phyloP scores from a whole-genome alignment of 2,888 invertebrate species.

The Gryllus longicercus region DNA sequence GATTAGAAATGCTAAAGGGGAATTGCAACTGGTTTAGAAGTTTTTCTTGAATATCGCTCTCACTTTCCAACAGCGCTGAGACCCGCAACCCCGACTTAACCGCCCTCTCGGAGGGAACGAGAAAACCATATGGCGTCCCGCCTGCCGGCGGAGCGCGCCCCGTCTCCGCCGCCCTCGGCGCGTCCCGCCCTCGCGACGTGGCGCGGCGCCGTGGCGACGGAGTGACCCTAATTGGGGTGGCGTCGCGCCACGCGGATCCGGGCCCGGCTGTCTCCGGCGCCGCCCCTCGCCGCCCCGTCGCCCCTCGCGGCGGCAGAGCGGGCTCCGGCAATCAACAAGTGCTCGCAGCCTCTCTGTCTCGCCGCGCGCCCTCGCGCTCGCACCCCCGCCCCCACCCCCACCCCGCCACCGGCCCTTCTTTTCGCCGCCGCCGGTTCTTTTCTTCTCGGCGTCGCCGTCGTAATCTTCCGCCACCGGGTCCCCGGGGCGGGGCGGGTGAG shows the following conservation, averaged over 20 bases:
- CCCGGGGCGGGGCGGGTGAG: neutral
- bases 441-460: neutral
- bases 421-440: neutral
- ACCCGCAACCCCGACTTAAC: neutral
- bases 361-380: too few relatives aligned
- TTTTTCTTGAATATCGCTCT: too few relatives aligned
- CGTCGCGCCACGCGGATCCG: conserved; percentile 23
- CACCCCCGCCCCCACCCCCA: too few relatives aligned
- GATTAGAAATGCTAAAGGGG: too few relatives aligned
- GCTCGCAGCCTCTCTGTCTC: conserved; percentile 25
- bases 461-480: neutral
- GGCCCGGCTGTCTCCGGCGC: neutral
- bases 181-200: conserved; percentile 21
- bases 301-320: neutral
- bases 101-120: neutral
- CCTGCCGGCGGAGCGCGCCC: neutral
- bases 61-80: too few relatives aligned
- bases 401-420: too few relatives aligned
- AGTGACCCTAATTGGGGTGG: conserved; percentile 37
- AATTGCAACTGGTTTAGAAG: too few relatives aligned
- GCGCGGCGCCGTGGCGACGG: conserved; percentile 29
- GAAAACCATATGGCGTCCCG: neutral
- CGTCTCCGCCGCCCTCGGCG: neutral
- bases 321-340: conserved; percentile 32
- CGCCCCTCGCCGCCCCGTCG: conserved; percentile 19